Evolutionary conservation across 2,797 vertebrate genomes (phyloP), one percentile per base, ranked within the genome.

Genomic region (Enteromius unitaeniatus): DNA sequence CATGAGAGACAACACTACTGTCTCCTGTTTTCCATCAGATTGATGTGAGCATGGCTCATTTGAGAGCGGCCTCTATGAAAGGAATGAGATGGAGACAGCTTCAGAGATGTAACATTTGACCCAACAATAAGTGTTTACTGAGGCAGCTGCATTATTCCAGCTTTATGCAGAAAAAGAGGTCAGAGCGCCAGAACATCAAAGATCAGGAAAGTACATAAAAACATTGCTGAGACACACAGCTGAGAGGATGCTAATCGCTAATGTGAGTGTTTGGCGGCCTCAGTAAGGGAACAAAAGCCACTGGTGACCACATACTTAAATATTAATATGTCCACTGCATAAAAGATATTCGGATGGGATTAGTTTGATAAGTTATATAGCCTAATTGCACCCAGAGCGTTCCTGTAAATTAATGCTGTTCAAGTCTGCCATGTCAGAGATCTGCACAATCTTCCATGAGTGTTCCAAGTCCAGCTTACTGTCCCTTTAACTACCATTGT

Each of bases 31-130:
- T 82, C 70, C 55, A 21, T 34, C 14, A 75, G 58, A 64, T 31
- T 80, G 68, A 73, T 49, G 51, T 23, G 55, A 60, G 55, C 31
- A 23, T 3, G 58, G 58, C 55, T 49, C 28, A 74, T 74, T 37
- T 82, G 42, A 73, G 55, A 64, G 55, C 19, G 17, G 14, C 69
- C 42, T 37, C 79, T 53, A 34, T 28, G 13, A 75, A 65, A 82
- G 55, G 40, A 47, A 81, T 37, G 5, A 21, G 26, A 67, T 49
- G 5, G 55, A 51, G 62, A 67, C 26, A 17, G 58, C 51, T 65
- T 28, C 14, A 75, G 42, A 53, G n/a, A 37, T 62, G 19, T 60
- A 73, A 74, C 55, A 64, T 73, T 81, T 72, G 79, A 62, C 79
- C 53, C 53, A 42, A 74, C 40, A 74, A 74, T 51, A 75, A 40